Percentiles rank a stretch among this genome's conserved stretches.
phyloP scores from a whole-genome alignment of 1,140 invertebrate genomes.

The Caenorhabditis inopinata region DNA sequence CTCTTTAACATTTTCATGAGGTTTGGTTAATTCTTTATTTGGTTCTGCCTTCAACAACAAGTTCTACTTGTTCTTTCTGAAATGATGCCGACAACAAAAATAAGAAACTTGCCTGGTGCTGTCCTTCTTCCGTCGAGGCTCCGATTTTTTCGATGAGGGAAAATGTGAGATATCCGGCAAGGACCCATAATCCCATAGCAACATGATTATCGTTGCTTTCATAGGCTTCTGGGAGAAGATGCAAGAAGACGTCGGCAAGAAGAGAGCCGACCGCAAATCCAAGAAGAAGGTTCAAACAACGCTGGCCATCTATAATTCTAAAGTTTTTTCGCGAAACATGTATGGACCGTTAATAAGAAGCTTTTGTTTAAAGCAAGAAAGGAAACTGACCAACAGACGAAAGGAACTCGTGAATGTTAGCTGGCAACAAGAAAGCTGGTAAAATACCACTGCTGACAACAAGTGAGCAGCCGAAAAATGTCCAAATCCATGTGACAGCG shows the following conservation, averaged over 20 bases:
- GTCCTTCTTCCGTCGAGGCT: slow-evolving; percentile 39
- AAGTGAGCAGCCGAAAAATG: slow-evolving; percentile 29
- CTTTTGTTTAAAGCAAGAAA: not conserved
- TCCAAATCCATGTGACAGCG: slow-evolving; percentile 38
- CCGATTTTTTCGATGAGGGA: slow-evolving; percentile 41
- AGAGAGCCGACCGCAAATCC: slow-evolving; percentile 37
- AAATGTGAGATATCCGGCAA: slow-evolving; percentile 28
- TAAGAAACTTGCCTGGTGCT: slow-evolving; percentile 23
- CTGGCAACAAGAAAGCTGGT: slow-evolving; percentile 40
- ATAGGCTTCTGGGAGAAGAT: slow-evolving; percentile 42
- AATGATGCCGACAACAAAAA: no score
- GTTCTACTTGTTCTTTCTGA: no score
- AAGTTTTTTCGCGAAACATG: no score
- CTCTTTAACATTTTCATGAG: no score
- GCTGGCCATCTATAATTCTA: slow-evolving; percentile 38
- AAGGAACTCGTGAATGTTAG: slow-evolving; percentile 22
- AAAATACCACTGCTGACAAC: slow-evolving; percentile 40
- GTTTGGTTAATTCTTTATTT: no score
- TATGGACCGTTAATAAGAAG: no score
- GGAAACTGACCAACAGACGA: not conserved
- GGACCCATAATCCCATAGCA: slow-evolving; percentile 10
- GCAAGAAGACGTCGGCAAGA: slow-evolving; percentile 41
- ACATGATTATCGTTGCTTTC: not conserved
- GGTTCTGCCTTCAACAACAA: no score
- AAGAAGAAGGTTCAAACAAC: slow-evolving; percentile 34